Base-by-base conservation (phyloP, 2,888 invertebrate species). In the Cactoblastis cactorum region DNA sequence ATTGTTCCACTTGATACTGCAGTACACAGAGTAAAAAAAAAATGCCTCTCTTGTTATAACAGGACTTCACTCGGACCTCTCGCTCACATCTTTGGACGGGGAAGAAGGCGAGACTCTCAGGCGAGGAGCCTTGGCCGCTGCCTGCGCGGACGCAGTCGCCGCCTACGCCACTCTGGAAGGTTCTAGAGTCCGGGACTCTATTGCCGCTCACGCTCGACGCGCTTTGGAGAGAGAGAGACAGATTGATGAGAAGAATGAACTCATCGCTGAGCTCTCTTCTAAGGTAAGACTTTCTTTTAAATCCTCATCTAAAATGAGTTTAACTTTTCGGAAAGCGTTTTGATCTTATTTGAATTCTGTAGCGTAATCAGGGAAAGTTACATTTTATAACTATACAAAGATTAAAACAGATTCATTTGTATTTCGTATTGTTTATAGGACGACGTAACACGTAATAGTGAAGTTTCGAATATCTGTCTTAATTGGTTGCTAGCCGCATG, bases 211-310 rank as follows among this genome's bases (percentile, higher is more conserved):
- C 12, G 92, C 94, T 52, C 91, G 95, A 18, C 93, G 95, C 49
- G 91, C 95, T 5, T 90, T 94, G 55, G 95, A 96, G 59, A 90
- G 95, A 50, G 95, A 95, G 68, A 91, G 95, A 18, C 96, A 96
- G 83, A 91, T 96, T 45, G 94, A 95, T 64, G 93, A 95, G 71
- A 93, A 95, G 69, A 93, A 94, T 52, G 95, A 96, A 55, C 88
- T 94, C 49, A 93, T 96, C 50, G 93, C 95, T 71, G 95, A 96
- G 60, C 90, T 96, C 55, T 95, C 95, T 59, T 94, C 95, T 66
- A 95, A 95, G 90, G 93, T 95, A 68, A 84, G 86, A 56, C 12
- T 18, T 1, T n/a, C n/a, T n/a, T n/a, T n/a, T n/a, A n/a, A n/a
- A n/a, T n/a, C n/a, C n/a, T n/a, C n/a, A n/a, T n/a, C n/a, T n/a